Percentiles rank a stretch among this genome's conserved stretches.
Evolutionary conservation across 2,888 invertebrate genomes (phyloP).

Genomic region (Amblyteles armatorius): DNA sequence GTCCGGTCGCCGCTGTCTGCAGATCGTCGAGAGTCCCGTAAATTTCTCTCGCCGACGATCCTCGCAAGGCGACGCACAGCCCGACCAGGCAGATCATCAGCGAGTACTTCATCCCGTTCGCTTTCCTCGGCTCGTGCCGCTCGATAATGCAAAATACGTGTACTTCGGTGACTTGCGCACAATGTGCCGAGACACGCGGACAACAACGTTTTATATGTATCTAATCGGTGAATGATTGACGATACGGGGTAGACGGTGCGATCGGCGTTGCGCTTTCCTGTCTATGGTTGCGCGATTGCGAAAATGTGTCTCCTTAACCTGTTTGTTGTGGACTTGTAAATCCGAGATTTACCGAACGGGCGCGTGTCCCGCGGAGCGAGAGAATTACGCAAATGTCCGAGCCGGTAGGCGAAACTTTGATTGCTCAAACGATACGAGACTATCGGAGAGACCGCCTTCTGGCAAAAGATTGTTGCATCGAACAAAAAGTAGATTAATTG

Average conservation of each 20-base stretch:
- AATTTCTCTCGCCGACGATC: conserved; percentile 84
- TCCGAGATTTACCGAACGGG: conserved; percentile 44
- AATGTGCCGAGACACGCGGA: conserved; percentile 37
- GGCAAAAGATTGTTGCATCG: background rate
- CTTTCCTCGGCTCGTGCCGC: background rate
- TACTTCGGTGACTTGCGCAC: conserved; percentile 6
- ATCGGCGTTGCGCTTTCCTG: conserved; percentile 69
- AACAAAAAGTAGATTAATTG: background rate
- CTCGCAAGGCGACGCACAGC: conserved; percentile 32
- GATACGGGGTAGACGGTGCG: conserved; percentile 75
- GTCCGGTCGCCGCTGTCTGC: conserved; percentile 59
- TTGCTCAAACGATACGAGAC: conserved; percentile 2
- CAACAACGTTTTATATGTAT: conserved; percentile 78
- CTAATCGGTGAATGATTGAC: conserved; percentile 75
- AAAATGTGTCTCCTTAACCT: conserved; percentile 81
- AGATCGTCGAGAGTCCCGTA: conserved; percentile 80
- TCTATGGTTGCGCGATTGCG: conserved; percentile 75
- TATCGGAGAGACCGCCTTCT: conserved; percentile 9
- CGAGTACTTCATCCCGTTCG: conserved; percentile 38
- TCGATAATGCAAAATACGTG: background rate
- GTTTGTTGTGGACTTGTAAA: conserved; percentile 72
- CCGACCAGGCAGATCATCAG: conserved; percentile 28
- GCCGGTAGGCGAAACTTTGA: conserved; percentile 17
- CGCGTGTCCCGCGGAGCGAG: conserved; percentile 50
- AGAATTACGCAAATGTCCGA: conserved; percentile 58